phyloP scores from a whole-genome alignment of 30 jellyfish, hydroid and myxozoan genomes.

The Sanderia malayensis region DNA sequence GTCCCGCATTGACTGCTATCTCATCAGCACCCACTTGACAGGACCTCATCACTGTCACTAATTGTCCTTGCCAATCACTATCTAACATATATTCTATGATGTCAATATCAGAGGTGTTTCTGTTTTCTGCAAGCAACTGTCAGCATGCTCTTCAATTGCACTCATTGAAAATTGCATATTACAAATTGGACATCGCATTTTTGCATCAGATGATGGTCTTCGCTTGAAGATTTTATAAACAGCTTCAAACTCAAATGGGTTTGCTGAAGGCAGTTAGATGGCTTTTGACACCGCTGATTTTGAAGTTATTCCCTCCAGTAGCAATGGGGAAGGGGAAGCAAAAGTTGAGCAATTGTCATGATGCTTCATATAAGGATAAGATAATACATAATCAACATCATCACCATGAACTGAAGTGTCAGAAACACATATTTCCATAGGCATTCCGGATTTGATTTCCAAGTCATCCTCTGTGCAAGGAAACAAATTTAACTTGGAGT shows the following conservation, averaged over 20 bases:
- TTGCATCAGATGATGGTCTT: conserved; percentile 3
- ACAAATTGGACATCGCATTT: conserved; percentile 12
- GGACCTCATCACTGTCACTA: background rate
- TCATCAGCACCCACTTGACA: background rate
- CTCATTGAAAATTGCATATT: background rate
- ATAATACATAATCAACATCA: background rate
- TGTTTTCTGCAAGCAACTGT: background rate
- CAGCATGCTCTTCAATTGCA: conserved; percentile 4
- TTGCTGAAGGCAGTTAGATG: background rate
- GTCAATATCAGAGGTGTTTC: background rate
- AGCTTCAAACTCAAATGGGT: background rate
- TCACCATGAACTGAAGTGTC: background rate
- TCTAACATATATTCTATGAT: no score
- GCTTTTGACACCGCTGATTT: background rate
- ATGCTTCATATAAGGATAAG: background rate
- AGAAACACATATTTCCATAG: background rate
- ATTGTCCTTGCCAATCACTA: no score
- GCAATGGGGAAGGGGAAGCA: background rate
- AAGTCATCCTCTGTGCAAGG: background rate
- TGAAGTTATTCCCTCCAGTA: background rate
- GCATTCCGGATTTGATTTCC: conserved; percentile 1
- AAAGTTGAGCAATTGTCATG: background rate
- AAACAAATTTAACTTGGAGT: background rate
- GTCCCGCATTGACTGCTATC: background rate
- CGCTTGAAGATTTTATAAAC: background rate